phyloP scores from a whole-genome alignment of 1,140 invertebrate species.

The Heliconius melpomene region DNA sequence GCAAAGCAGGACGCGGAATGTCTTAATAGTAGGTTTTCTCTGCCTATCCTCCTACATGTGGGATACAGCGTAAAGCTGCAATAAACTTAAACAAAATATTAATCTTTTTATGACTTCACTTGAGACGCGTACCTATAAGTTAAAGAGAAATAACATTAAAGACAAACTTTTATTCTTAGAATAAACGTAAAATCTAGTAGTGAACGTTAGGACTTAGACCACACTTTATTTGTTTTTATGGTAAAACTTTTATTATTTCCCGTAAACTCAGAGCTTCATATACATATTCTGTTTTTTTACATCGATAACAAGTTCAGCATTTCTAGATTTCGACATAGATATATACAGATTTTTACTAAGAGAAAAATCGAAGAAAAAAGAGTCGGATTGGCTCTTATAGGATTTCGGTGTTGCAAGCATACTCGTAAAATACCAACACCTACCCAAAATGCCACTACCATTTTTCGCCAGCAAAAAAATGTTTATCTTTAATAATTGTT shows the following conservation, averaged over 20 bases:
- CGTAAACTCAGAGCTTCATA: conserved; percentile 44
- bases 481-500: too few species aligned
- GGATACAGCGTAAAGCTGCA: too few species aligned
- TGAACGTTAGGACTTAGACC: conserved; percentile 55
- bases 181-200: conserved; percentile 52
- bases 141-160: conserved; percentile 61
- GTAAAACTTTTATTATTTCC: conserved; percentile 63
- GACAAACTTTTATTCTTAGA: conserved; percentile 60
- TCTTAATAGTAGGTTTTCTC: background rate
- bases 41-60: too few species aligned
- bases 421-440: too few species aligned
- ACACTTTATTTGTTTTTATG: conserved; percentile 74
- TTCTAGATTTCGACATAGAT: background rate
- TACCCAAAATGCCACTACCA: too few species aligned
- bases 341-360: conserved; percentile 10
- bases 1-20: too few species aligned
- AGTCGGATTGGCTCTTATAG: too few species aligned
- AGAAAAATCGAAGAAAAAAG: background rate
- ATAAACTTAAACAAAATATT: background rate
- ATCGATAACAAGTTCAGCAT: conserved; percentile 4
- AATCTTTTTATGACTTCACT: conserved; percentile 8
- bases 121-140: conserved; percentile 17
- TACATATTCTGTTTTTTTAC: conserved; percentile 22
- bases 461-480: too few species aligned
- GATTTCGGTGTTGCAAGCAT: too few species aligned